Evolutionary conservation across 2,797 vertebrate species (phyloP), one percentile per base, ranked within the genome.

Genomic region (Harpagifer antarcticus): DNA sequence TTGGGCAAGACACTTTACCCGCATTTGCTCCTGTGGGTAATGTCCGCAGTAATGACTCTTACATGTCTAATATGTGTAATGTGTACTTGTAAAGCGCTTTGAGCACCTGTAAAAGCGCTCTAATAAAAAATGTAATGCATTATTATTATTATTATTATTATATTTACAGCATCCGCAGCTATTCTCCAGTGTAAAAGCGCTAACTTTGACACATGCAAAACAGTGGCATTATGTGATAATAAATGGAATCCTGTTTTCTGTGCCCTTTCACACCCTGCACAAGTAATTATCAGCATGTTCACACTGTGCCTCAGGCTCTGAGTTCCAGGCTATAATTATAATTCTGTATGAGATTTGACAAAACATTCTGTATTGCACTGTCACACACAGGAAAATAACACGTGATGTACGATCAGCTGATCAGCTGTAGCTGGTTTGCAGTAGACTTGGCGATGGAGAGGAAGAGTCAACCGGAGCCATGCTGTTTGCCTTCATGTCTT

Each of bases 271-370:
- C 47, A 31, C 45, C 23, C 19, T 31, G 17, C 62, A 82, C 68
- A 58, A 82, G 61, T 27, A 72, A 82, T 84, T 76, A 74, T 77
- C 74, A 58, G 47, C 50, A 66, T 69, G 76, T 63, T 72, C 71
- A 76, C 60, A 44, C 37, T 19, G 64, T 1, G 53, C 77, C 70
- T 61, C 48, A 0, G 70, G 72, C 81, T 74, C 69, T 66, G 53
- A 63, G 60, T 78, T 78, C n/a, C 62, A 43, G 68, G 75, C 77
- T 72, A 55, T 82, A 82, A 79, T 89, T 84, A 71, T 61, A 74
- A 70, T 70, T 43, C 50, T 66, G 44, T 82, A 72, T 74, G 43
- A 66, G 14, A 76, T 68, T 76, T 56, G 20, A 82, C 52, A 61
- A 67, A 20, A 55, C 78, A 37, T 2, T 13, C 49, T 20, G 33